Evolutionary conservation across 2,797 vertebrate species (phyloP), one percentile per base, ranked within the genome.

Genomic region (Dendrocincla fuliginosa): DNA sequence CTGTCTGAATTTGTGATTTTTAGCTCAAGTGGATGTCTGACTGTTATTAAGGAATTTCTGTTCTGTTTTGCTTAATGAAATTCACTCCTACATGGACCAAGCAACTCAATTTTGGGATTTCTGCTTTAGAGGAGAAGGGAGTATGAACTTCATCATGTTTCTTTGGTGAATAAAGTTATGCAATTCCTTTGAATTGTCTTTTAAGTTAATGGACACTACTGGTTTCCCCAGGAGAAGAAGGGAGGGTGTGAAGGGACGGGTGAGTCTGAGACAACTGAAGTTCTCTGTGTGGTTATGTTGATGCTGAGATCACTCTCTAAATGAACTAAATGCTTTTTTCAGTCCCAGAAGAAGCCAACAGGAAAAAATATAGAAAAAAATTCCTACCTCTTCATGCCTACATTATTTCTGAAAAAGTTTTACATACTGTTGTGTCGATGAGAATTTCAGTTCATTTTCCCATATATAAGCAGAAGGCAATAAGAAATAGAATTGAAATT

Each of bases 61-160:
- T 82, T 52, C n/a, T 88, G 32, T 65, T 87, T 71, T 84, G 9
- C 25, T 44, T 95, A 84, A 94, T 53, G 71, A 89, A 90, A 84
- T 93, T 91, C 68, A 90, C 64, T 91, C 70, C 81, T 88, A 90
- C 46, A 3, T 25, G 82, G 55, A 53, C 32, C 1, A 4, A 87
- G 64, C 20, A 77, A 87, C 65, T 35, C 76, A 56, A 46, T 90
- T 91, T 87, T 77, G 70, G 74, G 60, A 90, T 74, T 32, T 59
- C 37, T 84, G 46, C 69, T 82, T 77, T 41, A 89, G 42, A 88
- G 35, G 28, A 84, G 77, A 84, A 76, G 10, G 42, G 46, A 84
- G 20, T 60, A 30, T 84, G 80, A 93, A 86, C 49, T 91, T 92
- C 73, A 67, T 56, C 16, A 2, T 64, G 46, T 78, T 83, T 85